These are phyloP conservation scores for Abrostola tripartita DNA, from an alignment of 2,888 invertebrate species.

Conservation along the genomic window DNA sequence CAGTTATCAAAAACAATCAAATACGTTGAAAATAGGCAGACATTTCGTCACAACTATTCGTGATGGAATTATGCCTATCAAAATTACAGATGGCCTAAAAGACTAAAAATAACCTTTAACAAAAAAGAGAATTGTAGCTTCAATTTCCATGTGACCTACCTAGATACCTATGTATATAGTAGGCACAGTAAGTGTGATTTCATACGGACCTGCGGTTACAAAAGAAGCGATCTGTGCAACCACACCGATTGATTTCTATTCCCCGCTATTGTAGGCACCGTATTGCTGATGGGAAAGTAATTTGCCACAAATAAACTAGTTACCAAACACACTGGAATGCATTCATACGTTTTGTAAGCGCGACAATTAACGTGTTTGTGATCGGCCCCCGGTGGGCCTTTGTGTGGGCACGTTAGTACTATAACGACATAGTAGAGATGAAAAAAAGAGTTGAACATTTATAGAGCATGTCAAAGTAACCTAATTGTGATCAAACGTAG, in stretches of 20 bases:
- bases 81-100: too few species aligned
- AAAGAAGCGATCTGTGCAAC: conserved; percentile 76
- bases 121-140: neutral
- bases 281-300: conserved; percentile 73
- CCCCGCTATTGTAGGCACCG: conserved; percentile 59
- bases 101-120: neutral
- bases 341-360: conserved; percentile 60
- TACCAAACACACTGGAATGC: conserved; percentile 62
- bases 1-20: too few species aligned
- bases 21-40: too few species aligned
- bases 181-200: conserved; percentile 63
- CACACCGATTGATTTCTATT: conserved; percentile 74
- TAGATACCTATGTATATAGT: conserved; percentile 45
- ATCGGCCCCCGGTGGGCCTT: conserved; percentile 10
- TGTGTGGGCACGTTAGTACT: conserved; percentile 8
- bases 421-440: neutral
- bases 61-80: too few species aligned
- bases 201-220: conserved; percentile 74
- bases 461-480: too few species aligned
- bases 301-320: conserved; percentile 66
- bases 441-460: neutral
- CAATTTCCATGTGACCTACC: conserved; percentile 25
- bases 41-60: too few species aligned
- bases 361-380: conserved; percentile 48
- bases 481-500: too few species aligned